A percentile compares a stretch with the other conserved stretches of the same genome.
phyloP scores from a whole-genome alignment of 2,888 invertebrate species.

The Microctonus brassicae region DNA sequence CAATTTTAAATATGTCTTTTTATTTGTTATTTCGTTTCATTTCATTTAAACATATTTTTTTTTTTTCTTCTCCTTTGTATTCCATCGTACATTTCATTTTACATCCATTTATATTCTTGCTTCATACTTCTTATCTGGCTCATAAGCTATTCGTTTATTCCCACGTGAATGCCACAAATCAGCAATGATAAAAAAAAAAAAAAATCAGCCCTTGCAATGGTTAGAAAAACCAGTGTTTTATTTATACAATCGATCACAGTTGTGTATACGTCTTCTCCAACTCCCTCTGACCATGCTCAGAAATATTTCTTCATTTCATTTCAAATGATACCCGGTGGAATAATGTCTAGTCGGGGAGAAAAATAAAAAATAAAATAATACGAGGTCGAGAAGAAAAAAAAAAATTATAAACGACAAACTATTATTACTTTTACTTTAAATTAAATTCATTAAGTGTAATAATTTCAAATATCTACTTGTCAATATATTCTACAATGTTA shows the following conservation, averaged over 20 bases:
- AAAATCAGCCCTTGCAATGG: not conserved
- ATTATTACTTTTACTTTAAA: too few relatives aligned
- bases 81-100: too few relatives aligned
- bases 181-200: not conserved
- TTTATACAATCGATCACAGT: conserved; percentile 11
- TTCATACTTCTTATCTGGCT: not conserved
- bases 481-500: too few relatives aligned
- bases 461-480: too few relatives aligned
- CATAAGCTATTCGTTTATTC: not conserved
- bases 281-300: not conserved
- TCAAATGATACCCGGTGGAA: not conserved
- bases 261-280: not conserved
- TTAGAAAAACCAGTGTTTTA: not conserved
- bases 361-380: not conserved
- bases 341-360: not conserved
- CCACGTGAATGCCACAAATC: not conserved
- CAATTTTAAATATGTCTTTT: not conserved
- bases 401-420: too few relatives aligned
- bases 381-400: not conserved
- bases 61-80: not conserved
- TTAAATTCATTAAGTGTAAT: too few relatives aligned
- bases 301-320: conserved; percentile 8
- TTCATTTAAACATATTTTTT: not conserved
- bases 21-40: not conserved
- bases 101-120: not conserved